Evolutionary conservation across 2,888 invertebrate genomes (phyloP).

Genomic region (Rambutsinella grinnellia): DNA sequence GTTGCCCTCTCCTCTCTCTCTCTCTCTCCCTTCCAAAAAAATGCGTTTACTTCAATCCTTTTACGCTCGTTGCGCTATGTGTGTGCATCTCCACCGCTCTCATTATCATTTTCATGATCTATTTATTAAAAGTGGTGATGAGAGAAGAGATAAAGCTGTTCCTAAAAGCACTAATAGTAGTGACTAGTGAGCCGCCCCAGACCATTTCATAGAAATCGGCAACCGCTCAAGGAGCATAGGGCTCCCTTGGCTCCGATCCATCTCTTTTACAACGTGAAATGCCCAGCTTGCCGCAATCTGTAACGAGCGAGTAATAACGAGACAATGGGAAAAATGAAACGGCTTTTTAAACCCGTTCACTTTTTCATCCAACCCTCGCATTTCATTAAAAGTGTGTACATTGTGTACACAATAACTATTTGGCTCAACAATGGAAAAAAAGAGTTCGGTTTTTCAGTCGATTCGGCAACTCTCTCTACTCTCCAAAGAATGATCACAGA

Average conservation of each 20-base stretch:
- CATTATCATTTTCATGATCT: slow-evolving; percentile 45
- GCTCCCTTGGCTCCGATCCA: slow-evolving; percentile 42
- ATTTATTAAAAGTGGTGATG: slow-evolving; percentile 10
- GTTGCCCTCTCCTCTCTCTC: neutral
- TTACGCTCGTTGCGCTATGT: neutral
- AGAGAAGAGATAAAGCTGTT: neutral
- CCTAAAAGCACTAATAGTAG: too few relatives aligned
- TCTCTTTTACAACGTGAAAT: slow-evolving; percentile 7
- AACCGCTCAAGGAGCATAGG: neutral
- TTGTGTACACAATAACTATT: too few relatives aligned
- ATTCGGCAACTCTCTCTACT: neutral
- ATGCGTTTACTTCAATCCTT: too few relatives aligned
- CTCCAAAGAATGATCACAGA: neutral
- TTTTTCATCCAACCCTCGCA: slow-evolving; percentile 33
- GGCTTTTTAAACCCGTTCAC: slow-evolving; percentile 40
- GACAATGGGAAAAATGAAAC: slow-evolving; percentile 40
- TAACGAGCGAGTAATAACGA: neutral
- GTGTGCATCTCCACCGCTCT: slow-evolving; percentile 2
- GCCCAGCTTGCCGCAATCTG: slow-evolving; percentile 1
- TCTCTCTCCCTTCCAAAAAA: neutral
- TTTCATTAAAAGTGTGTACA: too few relatives aligned
- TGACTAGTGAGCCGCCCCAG: neutral
- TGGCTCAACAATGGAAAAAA: too few relatives aligned
- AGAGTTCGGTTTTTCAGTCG: neutral
- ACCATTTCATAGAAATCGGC: neutral